Percentiles rank a stretch among this genome's conserved stretches.
These are phyloP conservation scores for Harmothoe impar DNA, from an alignment of 2,888 invertebrate species.

Conservation along the genomic window DNA sequence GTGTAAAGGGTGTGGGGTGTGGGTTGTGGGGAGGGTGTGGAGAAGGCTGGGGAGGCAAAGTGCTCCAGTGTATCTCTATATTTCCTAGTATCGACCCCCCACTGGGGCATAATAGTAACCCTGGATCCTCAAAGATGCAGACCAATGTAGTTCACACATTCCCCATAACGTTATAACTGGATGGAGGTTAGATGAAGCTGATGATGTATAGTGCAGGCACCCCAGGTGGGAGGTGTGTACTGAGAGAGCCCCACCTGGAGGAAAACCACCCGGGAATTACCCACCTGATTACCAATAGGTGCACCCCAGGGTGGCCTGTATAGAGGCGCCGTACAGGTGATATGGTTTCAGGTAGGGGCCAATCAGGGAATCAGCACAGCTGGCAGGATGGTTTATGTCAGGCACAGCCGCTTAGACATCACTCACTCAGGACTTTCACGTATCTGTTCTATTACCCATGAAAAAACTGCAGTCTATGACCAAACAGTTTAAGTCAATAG, in stretches of 20 bases:
- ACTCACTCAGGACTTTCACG: neutral
- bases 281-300: slow-evolving; percentile 27
- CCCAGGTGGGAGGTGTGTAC: neutral
- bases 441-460: too few species aligned
- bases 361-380: neutral
- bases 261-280: slow-evolving; percentile 25
- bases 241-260: slow-evolving; percentile 13
- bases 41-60: too few species aligned
- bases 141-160: neutral
- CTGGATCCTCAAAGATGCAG: neutral
- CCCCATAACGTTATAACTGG: neutral
- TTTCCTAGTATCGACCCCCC: too few species aligned
- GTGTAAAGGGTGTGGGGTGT: too few species aligned
- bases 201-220: neutral
- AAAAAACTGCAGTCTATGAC: neutral
- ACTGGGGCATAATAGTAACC: neutral
- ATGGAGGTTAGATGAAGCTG: neutral
- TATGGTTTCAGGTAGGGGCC: neutral
- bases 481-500: too few species aligned
- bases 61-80: too few species aligned
- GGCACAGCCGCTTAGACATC: neutral
- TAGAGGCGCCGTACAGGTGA: neutral
- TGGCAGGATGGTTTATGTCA: neutral
- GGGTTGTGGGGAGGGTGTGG: too few species aligned
- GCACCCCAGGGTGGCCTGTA: neutral